Evolutionary conservation across 1,140 invertebrate genomes (phyloP), one percentile per base, ranked within the genome.

Genomic region (Platorchestia sp.): DNA sequence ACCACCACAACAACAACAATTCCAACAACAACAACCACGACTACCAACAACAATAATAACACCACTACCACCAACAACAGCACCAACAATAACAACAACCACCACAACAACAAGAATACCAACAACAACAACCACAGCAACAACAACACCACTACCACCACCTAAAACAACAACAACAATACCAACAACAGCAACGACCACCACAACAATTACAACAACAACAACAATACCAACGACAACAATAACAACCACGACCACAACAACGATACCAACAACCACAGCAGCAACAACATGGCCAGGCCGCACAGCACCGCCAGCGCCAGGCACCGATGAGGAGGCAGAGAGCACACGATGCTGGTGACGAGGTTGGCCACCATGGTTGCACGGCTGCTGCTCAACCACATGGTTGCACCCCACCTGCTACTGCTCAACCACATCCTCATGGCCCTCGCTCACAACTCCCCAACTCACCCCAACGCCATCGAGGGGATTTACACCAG

Each of bases 381-480:
- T n/a, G n/a, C n/a, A n/a, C 91, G 45, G 10, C 43, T 93, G 16
- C 91, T 93, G 6, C 91, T 93, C 91, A 93, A 93, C 91, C 91
- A 93, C 44, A 90, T 90, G 87, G 91, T 93, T 47, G 45, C 44
- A 44, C 47, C 91, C 36, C 91, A 45, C 19, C 91, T 93, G 10
- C 43, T 93, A 16, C 91, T 93, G 6, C 91, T 93, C 91, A 93
- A 93, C 91, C 91, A 93, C 44, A 36, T 93, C 22, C 45, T 93
- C 7, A 93, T 93, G 91, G 91, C 41, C 45, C 45, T 93, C 43
- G 91, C 91, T 14, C 91, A 93, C 91, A 89, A 93, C 44, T 93
- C 43, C 91, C 91, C 91, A 45, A 47, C 45, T 3, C 91, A 93
- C 44, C 91, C 91, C 41, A 93, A 93, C 40, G 43, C 91, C 45